These are phyloP conservation scores for Rostratula benghalensis DNA, from an alignment of 2,113 vertebrate species.

Conservation along the genomic window DNA sequence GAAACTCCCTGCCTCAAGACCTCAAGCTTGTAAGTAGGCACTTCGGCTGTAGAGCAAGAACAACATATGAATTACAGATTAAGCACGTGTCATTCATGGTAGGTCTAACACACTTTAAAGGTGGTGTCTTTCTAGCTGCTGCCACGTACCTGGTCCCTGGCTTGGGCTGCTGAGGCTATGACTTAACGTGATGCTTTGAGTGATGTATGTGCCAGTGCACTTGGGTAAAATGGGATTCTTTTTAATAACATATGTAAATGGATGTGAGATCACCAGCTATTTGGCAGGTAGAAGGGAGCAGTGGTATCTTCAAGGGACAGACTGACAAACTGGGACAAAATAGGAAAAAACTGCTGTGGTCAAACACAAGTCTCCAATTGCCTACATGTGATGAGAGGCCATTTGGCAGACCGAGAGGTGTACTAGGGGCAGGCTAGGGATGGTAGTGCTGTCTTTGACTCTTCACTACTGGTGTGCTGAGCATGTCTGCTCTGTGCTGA, in stretches of 20 bases:
- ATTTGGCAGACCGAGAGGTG: not conserved
- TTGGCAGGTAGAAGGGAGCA: not conserved
- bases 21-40: not conserved
- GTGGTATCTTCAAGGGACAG: not conserved
- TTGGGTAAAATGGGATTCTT: not conserved
- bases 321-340: not conserved
- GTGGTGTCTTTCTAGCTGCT: not conserved
- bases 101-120: not conserved
- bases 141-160: not conserved
- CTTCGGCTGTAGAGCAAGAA: not conserved
- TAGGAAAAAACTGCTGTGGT: not conserved
- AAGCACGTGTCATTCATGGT: accelerated
- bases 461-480: not conserved
- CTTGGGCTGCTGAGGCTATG: not conserved
- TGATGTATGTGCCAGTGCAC: not conserved
- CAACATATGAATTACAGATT: not conserved
- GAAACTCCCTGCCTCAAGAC: not conserved
- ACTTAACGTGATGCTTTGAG: not conserved
- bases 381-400: not conserved
- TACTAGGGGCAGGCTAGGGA: not conserved
- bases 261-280: not conserved
- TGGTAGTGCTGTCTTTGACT: not conserved
- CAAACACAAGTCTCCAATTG: not conserved
- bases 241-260: not conserved
- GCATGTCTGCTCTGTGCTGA: not conserved